Evolutionary conservation across 2,888 invertebrate genomes (phyloP), one percentile per base, ranked within the genome.

Genomic region (Parochlus steinenii): DNA sequence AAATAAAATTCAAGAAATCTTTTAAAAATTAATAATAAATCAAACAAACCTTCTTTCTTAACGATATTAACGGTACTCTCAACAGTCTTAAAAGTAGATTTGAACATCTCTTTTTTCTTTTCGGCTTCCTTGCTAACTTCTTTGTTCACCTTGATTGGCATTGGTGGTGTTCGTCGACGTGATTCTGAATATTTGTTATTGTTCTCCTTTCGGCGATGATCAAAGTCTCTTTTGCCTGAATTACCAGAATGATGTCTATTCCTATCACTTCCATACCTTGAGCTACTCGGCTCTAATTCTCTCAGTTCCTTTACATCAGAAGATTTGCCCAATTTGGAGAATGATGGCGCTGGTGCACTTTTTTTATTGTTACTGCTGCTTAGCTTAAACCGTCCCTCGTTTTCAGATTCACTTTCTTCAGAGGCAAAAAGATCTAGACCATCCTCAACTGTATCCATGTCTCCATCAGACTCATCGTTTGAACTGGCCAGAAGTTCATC

Each of bases 351-450:
- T 24, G 43, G 26, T 6, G 39, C 39, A 15, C 39, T 42, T 8
- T 25, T 31, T 15, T 42, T 41, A 31, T 30, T 43, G 35, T 41
- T 43, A 20, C 33, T 41, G 11, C 40, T 35, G 5, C 22, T 34
- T n/a, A 42, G 41, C 31, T 46, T 46, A 31, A 45, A 46, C 10
- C 46, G 43, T 7, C 45, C 45, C 19, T 45, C 45, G 40, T 43
- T 45, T 38, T 45, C 46, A 1, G 45, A 45, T 40, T 47, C 46
- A 39, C 45, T 45, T 29, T 47, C 46, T 20, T 46, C 46, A 10
- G 45, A 45, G 10, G 45, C 42, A 28, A 47, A 45, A 28, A 46
- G 36, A 34, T 45, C 45, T 24, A 46, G 43, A 6, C 41, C 45
- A 32, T 44, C 45, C n/a, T 44, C 43, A 33, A 41, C 39, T 30